Evolutionary conservation across 2,797 vertebrate genomes (phyloP).

Genomic region (Amniataba percoides): DNA sequence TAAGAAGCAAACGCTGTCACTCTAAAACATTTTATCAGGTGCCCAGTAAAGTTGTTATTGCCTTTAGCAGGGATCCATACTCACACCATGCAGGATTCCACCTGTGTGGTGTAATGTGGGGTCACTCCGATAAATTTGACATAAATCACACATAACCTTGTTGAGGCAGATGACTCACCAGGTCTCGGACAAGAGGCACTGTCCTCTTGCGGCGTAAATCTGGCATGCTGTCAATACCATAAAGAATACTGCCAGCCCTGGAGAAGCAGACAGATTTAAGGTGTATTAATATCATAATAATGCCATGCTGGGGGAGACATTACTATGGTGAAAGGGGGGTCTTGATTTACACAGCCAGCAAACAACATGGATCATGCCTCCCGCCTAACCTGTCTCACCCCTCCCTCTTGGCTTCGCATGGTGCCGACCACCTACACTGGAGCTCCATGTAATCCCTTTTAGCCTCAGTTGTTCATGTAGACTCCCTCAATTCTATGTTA

Average conservation of each 20-base stretch:
- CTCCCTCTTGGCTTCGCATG: conserved; percentile 35
- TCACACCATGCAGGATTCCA: conserved; percentile 59
- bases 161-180: conserved; percentile 90
- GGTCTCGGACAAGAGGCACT: conserved; percentile 95
- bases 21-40: conserved; percentile 35
- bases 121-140: conserved; percentile 62
- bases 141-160: conserved; percentile 83
- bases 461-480: neutral
- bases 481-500: neutral
- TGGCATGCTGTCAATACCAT: conserved; percentile 99
- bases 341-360: conserved; percentile 82
- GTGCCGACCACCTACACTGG: conserved; percentile 35
- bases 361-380: conserved; percentile 75
- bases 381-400: conserved; percentile 62
- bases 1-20: conserved; percentile 31
- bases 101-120: conserved; percentile 60
- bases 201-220: conserved; percentile 97
- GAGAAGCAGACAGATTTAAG: conserved; percentile 87
- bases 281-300: conserved; percentile 90
- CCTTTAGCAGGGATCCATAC: conserved; percentile 49
- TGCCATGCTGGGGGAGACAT: conserved; percentile 78
- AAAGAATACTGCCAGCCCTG: conserved; percentile 93
- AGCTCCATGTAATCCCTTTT: conserved; percentile 31
- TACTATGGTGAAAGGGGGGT: conserved; percentile 68
- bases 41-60: conserved; percentile 43